A percentile compares a stretch with the other conserved stretches of the same genome.
These are phyloP conservation scores for Acanthornis magna DNA, from an alignment of 2,797 vertebrate species.

Conservation along the genomic window DNA sequence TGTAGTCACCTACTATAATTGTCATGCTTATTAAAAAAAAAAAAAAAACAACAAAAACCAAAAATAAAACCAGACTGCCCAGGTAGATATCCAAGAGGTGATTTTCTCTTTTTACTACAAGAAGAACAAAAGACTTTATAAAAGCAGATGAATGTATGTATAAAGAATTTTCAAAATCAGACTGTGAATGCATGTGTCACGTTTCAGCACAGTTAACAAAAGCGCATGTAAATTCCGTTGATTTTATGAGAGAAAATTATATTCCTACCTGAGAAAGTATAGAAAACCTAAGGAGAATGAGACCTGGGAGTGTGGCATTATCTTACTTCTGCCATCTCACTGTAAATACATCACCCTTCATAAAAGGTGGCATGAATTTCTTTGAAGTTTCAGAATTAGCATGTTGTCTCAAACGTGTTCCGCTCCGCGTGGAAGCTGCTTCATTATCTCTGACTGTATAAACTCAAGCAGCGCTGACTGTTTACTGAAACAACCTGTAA, in stretches of 20 bases:
- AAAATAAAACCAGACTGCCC: fast-evolving
- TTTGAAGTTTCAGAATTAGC: conserved; percentile 56
- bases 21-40: neutral
- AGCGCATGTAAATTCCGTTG: neutral
- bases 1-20: neutral
- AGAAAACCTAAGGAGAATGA: neutral
- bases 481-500: conserved; percentile 54
- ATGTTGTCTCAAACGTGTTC: conserved; percentile 18
- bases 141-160: neutral
- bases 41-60: too few relatives aligned
- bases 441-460: conserved; percentile 52
- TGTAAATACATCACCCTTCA: neutral
- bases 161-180: neutral
- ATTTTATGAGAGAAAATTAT: neutral
- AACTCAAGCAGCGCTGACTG: conserved; percentile 2
- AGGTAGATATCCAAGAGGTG: neutral
- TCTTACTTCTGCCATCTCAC: neutral
- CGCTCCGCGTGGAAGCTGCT: neutral
- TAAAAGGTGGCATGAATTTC: neutral
- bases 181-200: neutral
- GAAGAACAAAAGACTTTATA: neutral
- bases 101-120: neutral
- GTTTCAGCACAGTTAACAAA: neutral
- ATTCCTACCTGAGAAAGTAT: neutral
- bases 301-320: neutral